These are phyloP conservation scores for Toxonevra muliebris DNA, from an alignment of 2,888 invertebrate species.

Conservation along the genomic window DNA sequence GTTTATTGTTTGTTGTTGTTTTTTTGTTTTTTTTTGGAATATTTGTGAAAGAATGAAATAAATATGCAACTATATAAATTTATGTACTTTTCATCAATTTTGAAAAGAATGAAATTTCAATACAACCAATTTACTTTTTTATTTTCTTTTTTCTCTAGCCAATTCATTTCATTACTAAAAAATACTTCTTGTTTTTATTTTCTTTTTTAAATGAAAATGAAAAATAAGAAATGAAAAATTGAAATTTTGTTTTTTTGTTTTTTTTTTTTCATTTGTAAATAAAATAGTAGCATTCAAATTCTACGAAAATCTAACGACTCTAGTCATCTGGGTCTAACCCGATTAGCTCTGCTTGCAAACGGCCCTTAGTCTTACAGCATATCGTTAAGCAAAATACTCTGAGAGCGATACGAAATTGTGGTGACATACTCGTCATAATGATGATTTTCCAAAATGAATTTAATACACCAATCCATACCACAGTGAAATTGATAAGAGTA, in stretches of 20 bases:
- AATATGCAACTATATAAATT: not conserved
- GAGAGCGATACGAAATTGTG: constrained; percentile 90
- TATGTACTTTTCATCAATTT: not conserved
- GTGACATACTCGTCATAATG: constrained; percentile 88
- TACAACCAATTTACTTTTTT: not conserved
- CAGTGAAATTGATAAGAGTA: constrained; percentile 88
- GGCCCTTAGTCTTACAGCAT: constrained; percentile 86
- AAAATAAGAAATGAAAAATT: constrained; percentile 18
- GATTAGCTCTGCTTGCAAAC: constrained; percentile 84
- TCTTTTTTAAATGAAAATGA: constrained; percentile 13
- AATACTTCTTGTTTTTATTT: no score
- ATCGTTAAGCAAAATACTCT: constrained; percentile 87
- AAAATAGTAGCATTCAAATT: constrained; percentile 28
- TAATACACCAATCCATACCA: constrained; percentile 94
- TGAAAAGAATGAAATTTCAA: constrained; percentile 1
- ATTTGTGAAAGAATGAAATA: no score
- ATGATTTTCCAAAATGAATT: constrained; percentile 97
- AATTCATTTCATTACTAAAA: not conserved
- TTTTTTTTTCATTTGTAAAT: constrained; percentile 19
- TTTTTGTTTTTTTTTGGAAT: no score
- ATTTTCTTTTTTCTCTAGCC: not conserved
- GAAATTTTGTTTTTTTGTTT: constrained; percentile 24
- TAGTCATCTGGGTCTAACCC: constrained; percentile 89
- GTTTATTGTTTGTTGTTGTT: no score
- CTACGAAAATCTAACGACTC: constrained; percentile 65